Evolutionary conservation across 64 coral and sea anemone genomes (phyloP), one percentile per base, ranked within the genome.

Genomic region (Montipora cactus): DNA sequence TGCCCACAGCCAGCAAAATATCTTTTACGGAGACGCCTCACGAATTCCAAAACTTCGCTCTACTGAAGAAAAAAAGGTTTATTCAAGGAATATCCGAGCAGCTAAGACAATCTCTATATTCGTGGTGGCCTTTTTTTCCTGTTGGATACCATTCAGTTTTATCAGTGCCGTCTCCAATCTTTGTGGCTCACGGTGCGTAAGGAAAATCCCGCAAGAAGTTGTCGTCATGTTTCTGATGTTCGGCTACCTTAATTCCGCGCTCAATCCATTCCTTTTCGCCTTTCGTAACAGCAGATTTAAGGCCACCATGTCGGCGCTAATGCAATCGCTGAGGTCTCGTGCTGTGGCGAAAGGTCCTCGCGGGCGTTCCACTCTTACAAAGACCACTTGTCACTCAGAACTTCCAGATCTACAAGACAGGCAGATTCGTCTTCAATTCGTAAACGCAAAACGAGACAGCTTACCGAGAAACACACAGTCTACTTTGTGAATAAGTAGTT

Each of bases 181-280:
- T 7, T 87, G 83, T n/a, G 6, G 28, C 59, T 4, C 59, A 2
- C 25, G n/a, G 5, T 87, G 84, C 15, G 7, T 12, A 4, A 6
- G 6, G 12, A 79, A 45, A 5, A 88, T 88, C 9, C 76, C 92
- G 3, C 10, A 67, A 9, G 74, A 88, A 44, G 92, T 80, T 19
- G 22, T 28, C 7, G 75, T 77, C 2, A 9, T 78, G 10, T 25
- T 93, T 16, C 23, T 93, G 19, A 80, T 93, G 92, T 86, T 93
- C 46, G 92, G 92, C 2, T 93, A 93, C 67, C 92, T 93, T 11
- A 93, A 93, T 21, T 93, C 92, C 0, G 92, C 92, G 21, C 76
- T 93, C n/a, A 93, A 93, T 15, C 92, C 92, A 44, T 93, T 88
- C 51, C 92, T 93, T 44, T 93, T 93, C 44, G 76, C 92, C 2